Evolutionary conservation across 53 echinoderm and acorn worm genomes (phyloP).

Genomic region (Holothuria scabra): DNA sequence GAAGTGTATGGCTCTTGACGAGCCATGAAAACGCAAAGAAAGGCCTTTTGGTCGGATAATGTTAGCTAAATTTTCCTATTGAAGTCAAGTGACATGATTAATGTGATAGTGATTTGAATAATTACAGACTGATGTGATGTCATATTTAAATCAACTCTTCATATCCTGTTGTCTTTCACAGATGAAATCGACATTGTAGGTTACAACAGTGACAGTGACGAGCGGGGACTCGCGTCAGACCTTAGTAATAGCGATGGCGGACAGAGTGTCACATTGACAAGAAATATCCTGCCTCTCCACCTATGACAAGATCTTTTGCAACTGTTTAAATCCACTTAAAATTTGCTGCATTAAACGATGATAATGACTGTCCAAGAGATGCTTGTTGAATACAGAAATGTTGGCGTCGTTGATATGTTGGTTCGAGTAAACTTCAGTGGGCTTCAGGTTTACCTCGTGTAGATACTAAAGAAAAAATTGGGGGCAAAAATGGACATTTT

Average conservation of each 20-base stretch:
- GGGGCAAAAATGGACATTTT: not conserved
- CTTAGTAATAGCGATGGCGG: conserved; percentile 89
- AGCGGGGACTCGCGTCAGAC: conserved; percentile 73
- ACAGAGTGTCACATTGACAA: conserved; percentile 70
- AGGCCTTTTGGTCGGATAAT: no score
- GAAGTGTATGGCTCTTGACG: no score
- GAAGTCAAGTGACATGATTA: no score
- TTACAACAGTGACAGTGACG: conserved; percentile 96
- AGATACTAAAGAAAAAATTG: conserved; percentile 5
- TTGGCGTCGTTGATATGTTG: no score
- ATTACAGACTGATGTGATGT: no score
- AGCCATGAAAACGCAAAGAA: no score
- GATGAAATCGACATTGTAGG: conserved; percentile 99
- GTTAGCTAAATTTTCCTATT: no score
- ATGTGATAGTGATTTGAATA: no score
- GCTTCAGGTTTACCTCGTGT: no score
- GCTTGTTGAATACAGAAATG: not conserved
- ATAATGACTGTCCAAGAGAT: not conserved
- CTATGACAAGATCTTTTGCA: conserved; percentile 22
- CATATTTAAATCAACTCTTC: not conserved
- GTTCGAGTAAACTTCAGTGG: no score
- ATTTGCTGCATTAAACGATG: conserved; percentile 37
- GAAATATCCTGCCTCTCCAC: not conserved
- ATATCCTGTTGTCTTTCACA: conserved; percentile 38
- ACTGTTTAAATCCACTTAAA: conserved; percentile 16